Base-by-base conservation (phyloP, 2,113 vertebrate genomes). In the Montifringilla adamsi region DNA sequence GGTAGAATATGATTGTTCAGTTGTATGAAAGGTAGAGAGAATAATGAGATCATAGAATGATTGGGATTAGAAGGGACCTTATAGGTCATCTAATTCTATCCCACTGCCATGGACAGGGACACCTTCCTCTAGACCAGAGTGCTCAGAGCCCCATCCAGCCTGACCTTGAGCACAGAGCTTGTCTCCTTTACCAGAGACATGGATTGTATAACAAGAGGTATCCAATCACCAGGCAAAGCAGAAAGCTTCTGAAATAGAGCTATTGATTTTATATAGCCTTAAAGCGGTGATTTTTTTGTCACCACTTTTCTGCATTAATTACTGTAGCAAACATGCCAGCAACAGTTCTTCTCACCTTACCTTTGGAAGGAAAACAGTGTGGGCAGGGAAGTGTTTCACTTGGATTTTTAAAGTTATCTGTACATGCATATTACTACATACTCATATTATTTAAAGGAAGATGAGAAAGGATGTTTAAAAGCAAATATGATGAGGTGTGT, bases 301-400 rank as follows among this genome's bases (percentile, higher is more conserved):
- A 77, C 84, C 75, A 20, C 12, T 88, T 87, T 62, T 74, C 67
- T 95, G 75, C 58, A 87, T 87, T 95, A 79, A 83, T 89, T 85
- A 87, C 46, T 13, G 30, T 75, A 78, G 84, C 84, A 89, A 91
- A 62, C 78, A 73, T 80, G 81, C 70, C 78, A 87, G 75, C 44
- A 85, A 30, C 0, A 1, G 60, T 96, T 91, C 84, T 94, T 96
- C 89, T 93, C 67, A 55, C 92, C 75, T 95, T 81, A 90, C 90
- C 90, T 94, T 77, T 91, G 60, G 58, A 86, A 94, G 55, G 44
- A 93, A 91, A 96, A 80, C 49, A 77, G 24, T 30, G 90, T 89
- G 50, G 87, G 84, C 74, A 90, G 53, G 31, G 63, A 84, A 91
- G 67, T 31, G 56, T 90, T 96, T 85, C 2, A 1, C 53, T 76